Base-by-base conservation (phyloP, 2,797 vertebrate genomes). In the Lerista edwardsae region DNA sequence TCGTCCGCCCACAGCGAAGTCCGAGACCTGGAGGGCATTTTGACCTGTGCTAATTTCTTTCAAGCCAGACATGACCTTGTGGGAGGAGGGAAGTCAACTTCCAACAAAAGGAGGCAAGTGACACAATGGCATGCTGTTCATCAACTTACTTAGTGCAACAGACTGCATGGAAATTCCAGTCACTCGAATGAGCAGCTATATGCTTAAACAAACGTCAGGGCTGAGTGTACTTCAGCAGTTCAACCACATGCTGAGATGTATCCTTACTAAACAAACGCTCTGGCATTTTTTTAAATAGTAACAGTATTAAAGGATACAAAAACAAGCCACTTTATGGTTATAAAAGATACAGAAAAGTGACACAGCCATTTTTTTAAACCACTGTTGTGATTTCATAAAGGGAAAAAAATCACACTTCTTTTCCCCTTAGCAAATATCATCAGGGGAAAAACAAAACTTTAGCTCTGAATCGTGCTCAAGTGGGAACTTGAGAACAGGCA, bases 11-110 rank as follows among this genome's bases (percentile, higher is more conserved):
- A 29, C 55, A 86, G 79, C 12, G 79, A 76, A 82, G 67, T 82
- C 67, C 73, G 76, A 79, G 44, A 65, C 76, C 61, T 73, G 12
- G 83, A 47, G 69, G 69, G 31, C 47, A 82, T 36, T 73, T 44
- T 71, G 77, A 87, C 59, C 65, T 80, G 78, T 71, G 31, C 84
- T 82, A 82, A 86, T 72, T 39, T 82, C 17, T 71, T 84, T 71
- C 67, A 79, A 75, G 61, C 29, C 80, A 83, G 83, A 83, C 9
- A 6, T 14, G 19, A 12, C 34, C 81, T 91, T 61, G 69, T 1
- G 68, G 84, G 79, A 34, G 82, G 73, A 87, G 83, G 6, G 11
- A 25, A 73, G 75, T 74, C 75, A 73, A 39, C 73, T 75, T 82
- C 17, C 36, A 3, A 23, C 4, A 62, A 78, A 80, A 84, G 69